Evolutionary conservation across 2,113 vertebrate genomes (phyloP).

Genomic region (Notechis scutatus): DNA sequence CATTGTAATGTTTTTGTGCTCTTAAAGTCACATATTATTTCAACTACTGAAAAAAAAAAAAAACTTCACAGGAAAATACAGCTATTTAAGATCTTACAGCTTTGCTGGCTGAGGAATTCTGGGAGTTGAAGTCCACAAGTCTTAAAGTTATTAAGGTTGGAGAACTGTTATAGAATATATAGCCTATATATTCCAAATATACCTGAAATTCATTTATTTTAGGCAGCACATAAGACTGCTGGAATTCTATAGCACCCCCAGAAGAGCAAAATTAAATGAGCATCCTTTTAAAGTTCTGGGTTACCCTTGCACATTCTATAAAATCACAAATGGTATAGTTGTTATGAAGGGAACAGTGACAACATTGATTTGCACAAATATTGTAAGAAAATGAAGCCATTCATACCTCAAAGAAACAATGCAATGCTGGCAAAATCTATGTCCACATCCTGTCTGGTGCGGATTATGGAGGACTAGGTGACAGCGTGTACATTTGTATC

Average conservation of each 20-base stretch:
- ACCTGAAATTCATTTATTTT: neutral
- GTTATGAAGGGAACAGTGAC: neutral
- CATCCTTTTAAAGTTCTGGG: neutral
- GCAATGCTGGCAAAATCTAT: conserved; percentile 84
- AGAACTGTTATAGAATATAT: no score
- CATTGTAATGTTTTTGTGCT: neutral
- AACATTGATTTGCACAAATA: neutral
- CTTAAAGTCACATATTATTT: neutral
- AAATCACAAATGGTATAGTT: neutral
- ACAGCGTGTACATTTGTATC: conserved; percentile 79
- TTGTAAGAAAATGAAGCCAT: neutral
- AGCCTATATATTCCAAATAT: neutral
- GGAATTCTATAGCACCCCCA: neutral
- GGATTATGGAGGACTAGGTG: conserved; percentile 77
- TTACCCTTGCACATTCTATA: neutral
- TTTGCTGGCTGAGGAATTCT: no score
- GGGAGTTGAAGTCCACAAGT: no score
- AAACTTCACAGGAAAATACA: neutral
- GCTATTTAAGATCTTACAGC: neutral
- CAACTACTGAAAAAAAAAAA: neutral
- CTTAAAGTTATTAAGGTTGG: no score
- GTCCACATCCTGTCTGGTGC: conserved; percentile 85
- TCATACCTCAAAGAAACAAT: conserved; percentile 75
- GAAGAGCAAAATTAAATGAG: neutral
- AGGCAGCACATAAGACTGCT: neutral